phyloP scores from a whole-genome alignment of 2,797 vertebrate species.

The Mormyrus hasselquistii region DNA sequence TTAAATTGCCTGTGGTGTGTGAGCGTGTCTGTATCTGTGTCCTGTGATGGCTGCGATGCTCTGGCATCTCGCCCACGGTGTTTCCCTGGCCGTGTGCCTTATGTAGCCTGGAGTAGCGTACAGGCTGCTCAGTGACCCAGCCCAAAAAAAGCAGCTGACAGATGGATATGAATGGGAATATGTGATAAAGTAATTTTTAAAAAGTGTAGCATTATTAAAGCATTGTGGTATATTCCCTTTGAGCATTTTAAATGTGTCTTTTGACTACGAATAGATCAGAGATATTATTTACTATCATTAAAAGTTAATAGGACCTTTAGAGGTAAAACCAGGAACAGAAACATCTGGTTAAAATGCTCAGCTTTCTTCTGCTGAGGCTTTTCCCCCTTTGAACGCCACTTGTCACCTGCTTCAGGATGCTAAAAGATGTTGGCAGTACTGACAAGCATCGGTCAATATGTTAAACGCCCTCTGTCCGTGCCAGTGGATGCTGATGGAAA shows the following conservation, averaged over 20 bases:
- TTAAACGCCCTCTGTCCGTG: background rate
- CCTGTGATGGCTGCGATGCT: background rate
- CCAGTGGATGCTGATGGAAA: background rate
- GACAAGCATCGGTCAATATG: background rate
- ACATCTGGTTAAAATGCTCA: background rate
- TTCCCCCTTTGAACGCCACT: background rate
- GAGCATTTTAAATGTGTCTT: background rate
- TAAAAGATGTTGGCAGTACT: background rate
- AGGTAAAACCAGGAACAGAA: background rate
- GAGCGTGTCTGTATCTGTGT: background rate
- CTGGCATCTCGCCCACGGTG: background rate
- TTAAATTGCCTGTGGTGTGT: background rate
- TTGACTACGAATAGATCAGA: background rate
- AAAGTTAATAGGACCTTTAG: background rate
- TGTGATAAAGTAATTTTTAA: background rate
- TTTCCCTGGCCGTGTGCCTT: background rate
- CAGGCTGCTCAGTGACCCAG: background rate
- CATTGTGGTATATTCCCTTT: background rate
- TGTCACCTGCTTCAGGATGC: background rate
- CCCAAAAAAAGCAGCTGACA: background rate
- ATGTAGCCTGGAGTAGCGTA: background rate
- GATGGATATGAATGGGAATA: background rate
- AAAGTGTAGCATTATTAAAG: background rate
- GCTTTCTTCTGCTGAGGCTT: background rate
- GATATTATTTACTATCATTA: background rate